A percentile compares a stretch with the other conserved stretches of the same genome.
Conservation (phyloP, 2,113 vertebrate species). For the Chaetodon trifascialis region DNA sequence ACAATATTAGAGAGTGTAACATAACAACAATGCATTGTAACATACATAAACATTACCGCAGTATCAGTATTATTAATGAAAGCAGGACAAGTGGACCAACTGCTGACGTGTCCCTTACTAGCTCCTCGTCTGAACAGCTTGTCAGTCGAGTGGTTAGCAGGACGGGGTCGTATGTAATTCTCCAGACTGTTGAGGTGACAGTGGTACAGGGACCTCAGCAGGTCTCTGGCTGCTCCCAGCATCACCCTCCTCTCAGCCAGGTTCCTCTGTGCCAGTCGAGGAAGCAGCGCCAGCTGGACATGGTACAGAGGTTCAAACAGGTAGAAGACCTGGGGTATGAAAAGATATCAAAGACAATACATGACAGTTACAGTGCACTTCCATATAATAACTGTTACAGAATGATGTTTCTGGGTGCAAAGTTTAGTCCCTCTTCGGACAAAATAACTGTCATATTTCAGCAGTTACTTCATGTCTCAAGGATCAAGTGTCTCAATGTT, state of each 20-base stretch:
- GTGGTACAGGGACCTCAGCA: slow-evolving; percentile 91
- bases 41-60: background rate
- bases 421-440: background rate
- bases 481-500: background rate
- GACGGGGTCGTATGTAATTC: slow-evolving; percentile 94
- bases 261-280: slow-evolving; percentile 89
- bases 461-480: background rate
- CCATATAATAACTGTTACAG: background rate
- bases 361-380: background rate
- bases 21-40: background rate
- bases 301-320: slow-evolving; percentile 97
- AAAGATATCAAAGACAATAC: background rate
- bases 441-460: background rate
- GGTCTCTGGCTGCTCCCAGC: slow-evolving; percentile 92
- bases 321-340: slow-evolving; percentile 87
- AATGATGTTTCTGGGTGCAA: background rate
- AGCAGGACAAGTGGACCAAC: background rate
- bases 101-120: slow-evolving; percentile 78
- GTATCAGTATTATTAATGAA: background rate
- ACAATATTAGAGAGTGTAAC: background rate
- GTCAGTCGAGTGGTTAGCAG: slow-evolving; percentile 91
- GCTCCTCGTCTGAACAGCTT: slow-evolving; percentile 92
- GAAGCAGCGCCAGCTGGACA: slow-evolving; percentile 91
- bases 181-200: slow-evolving; percentile 94
- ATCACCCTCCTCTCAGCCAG: slow-evolving; percentile 88